Base-by-base conservation (phyloP, 2,888 invertebrate species). In the Cephus rjabovi region DNA sequence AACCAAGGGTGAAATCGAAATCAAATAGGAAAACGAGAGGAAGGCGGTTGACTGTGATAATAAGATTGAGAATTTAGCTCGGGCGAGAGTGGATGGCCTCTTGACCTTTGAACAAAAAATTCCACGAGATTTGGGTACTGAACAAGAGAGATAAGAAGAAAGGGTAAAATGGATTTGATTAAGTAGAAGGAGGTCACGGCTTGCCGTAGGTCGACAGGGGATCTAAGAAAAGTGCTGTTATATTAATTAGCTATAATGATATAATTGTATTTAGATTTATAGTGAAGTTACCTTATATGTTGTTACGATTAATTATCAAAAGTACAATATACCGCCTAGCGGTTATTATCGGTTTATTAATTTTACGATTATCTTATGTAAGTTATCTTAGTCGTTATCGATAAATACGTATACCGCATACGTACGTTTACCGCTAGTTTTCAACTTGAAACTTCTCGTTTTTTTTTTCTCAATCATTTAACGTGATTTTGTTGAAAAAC, bases 31-130 rank as follows among this genome's bases (percentile, higher is more conserved):
- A 76, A 68, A 76, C 73, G 76, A 76, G 73, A 30, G 35, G 77
- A 77, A 86, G 86, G 86, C 81, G 86, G 81, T 88, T 89, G 88
- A 88, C 89, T 89, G 89, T 89, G 89, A 89, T 89, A 89, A 88
- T 70, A 88, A 86, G 87, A 87, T 83, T 84, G 84, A 83, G 86
- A 82, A 83, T 80, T 86, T 81, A 83, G 83, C 84, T 84, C 34
- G 71, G 31, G 12, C 33, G 71, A 33, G 71, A 56, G 56, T 56
- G 56, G 23, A 56, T 56, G 56, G 56, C 56, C 56, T 56, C 56
- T 56, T 56, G 56, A 56, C 23, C 56, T 56, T 56, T 56, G 56
- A 56, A 56, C 9, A 56, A 56, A 56, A 23, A 23, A 56, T 56
- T 56, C 23, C 56, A 56, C 9, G 23, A 6, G 56, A 6, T 56